Percentiles rank a stretch among this genome's conserved stretches.
phyloP scores from a whole-genome alignment of 2,888 invertebrate species.

The Chelonus formosanus region DNA sequence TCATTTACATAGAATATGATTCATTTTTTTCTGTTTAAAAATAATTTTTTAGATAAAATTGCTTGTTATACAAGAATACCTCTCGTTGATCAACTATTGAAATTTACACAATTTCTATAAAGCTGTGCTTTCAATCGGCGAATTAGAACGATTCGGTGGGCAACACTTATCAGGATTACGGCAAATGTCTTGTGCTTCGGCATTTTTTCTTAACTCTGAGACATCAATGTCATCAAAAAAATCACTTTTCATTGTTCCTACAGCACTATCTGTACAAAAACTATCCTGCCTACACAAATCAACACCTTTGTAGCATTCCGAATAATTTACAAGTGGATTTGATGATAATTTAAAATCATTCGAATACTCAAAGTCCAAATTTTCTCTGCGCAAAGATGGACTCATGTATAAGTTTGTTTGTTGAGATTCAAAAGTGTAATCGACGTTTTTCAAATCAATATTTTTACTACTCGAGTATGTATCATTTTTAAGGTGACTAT shows the following conservation, averaged over 20 bases:
- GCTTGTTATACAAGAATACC: too few relatives aligned
- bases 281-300: conserved; percentile 58
- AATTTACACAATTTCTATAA: conserved; percentile 46
- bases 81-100: too few relatives aligned
- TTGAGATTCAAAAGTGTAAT: conserved; percentile 3
- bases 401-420: background rate
- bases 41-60: too few relatives aligned
- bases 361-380: conserved; percentile 40
- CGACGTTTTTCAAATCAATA: too few relatives aligned
- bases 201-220: conserved; percentile 53
- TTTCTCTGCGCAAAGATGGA: conserved; percentile 3
- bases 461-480: conserved; percentile 39
- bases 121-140: conserved; percentile 61
- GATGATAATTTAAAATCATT: conserved; percentile 40
- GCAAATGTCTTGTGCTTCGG: conserved; percentile 52
- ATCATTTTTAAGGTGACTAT: conserved; percentile 47
- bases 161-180: conserved; percentile 54
- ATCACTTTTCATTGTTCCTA: conserved; percentile 63
- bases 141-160: conserved; percentile 52
- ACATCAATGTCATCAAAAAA: conserved; percentile 61
- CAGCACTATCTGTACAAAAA: conserved; percentile 60
- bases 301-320: conserved; percentile 48
- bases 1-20: too few relatives aligned
- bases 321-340: conserved; percentile 46
- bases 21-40: too few relatives aligned